Conservation (phyloP, 2,113 vertebrate species). For the Naja naja region DNA sequence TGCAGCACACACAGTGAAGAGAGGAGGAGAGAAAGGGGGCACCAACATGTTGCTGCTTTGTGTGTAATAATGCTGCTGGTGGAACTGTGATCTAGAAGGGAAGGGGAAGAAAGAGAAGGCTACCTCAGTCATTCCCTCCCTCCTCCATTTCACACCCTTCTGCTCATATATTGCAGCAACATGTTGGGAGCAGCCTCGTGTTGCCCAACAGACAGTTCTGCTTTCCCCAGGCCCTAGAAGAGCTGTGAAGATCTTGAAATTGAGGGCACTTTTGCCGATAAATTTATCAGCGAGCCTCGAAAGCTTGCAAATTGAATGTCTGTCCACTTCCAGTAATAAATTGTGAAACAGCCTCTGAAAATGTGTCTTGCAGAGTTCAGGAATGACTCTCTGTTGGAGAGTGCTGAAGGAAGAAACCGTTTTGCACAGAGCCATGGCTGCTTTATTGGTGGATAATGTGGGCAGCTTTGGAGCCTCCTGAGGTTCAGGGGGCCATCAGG, state of each 20-base stretch:
- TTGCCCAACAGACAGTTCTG: constrained; percentile 66
- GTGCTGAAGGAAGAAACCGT: constrained; percentile 67
- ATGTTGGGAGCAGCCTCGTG: constrained; percentile 8
- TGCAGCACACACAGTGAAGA: not conserved
- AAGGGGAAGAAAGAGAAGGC: constrained; percentile 31
- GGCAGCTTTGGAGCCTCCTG: constrained; percentile 64
- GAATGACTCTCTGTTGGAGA: constrained; percentile 75
- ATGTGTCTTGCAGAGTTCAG: constrained; percentile 78
- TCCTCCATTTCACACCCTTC: constrained; percentile 35
- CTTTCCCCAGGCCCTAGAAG: constrained; percentile 73
- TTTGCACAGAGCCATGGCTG: constrained; percentile 64
- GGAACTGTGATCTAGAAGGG: constrained; percentile 30
- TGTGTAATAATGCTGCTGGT: constrained; percentile 14
- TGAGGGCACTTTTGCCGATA: constrained; percentile 83
- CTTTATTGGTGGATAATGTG: constrained; percentile 73
- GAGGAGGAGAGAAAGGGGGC: not conserved
- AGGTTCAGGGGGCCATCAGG: constrained; percentile 18
- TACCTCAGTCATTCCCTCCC: no score
- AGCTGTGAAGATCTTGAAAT: constrained; percentile 76
- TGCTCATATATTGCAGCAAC: constrained; percentile 60
- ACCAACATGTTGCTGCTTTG: no score
- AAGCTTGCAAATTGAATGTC: constrained; percentile 85
- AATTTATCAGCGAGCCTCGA: constrained; percentile 83
- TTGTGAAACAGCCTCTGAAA: constrained; percentile 81
- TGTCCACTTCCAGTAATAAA: constrained; percentile 83